Evolutionary conservation across 2,888 invertebrate genomes (phyloP), one percentile per base, ranked within the genome.

Genomic region (Incurvaria masculella): DNA sequence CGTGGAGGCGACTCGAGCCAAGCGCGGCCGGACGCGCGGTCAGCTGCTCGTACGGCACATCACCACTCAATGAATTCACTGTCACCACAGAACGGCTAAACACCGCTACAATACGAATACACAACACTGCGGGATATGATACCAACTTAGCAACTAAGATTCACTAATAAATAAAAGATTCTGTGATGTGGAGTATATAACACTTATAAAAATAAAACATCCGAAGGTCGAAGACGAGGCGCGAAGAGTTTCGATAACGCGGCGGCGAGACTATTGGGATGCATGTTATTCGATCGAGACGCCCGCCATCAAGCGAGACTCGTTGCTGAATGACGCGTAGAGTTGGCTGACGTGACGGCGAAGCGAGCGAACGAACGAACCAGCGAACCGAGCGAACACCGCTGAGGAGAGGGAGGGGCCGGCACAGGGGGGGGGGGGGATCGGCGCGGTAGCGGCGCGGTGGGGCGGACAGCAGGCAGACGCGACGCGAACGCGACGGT

Each of bases 261-360:
- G 11, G 14, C 33, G 33, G 14, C 33, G 11, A 14, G 3, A 14
- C 8, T 14, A 33, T n/a, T 33, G 14, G 4, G 33, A 8, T 11
- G 8, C 33, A 33, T 33, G 33, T 33, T 33, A n/a, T 8, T 33
- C 14, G 14, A 33, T 33, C 33, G 33, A 33, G 62, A 69, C 76
- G 76, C 67, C 74, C 74, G 72, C 75, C 75, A 73, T 72, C 72
- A 70, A 76, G 70, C 74, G 68, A 73, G 72, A 71, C 76, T 76
- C 75, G 76, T 75, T 76, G 71, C 73, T 76, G 72, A 78, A 78
- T 78, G 76, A 76, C 76, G 76, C n/a, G n/a, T n/a, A n/a, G n/a
- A n/a, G n/a, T n/a, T n/a, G 23, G 10, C 76, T 74, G 66, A 70
- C 66, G 65, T 63, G 64, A 71, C 73, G 67, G 68, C 23, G 44